A percentile compares a stretch with the other conserved stretches of the same genome.
phyloP scores from a whole-genome alignment of 1,140 invertebrate genomes.

The Cyrtorhinus lividipennis region DNA sequence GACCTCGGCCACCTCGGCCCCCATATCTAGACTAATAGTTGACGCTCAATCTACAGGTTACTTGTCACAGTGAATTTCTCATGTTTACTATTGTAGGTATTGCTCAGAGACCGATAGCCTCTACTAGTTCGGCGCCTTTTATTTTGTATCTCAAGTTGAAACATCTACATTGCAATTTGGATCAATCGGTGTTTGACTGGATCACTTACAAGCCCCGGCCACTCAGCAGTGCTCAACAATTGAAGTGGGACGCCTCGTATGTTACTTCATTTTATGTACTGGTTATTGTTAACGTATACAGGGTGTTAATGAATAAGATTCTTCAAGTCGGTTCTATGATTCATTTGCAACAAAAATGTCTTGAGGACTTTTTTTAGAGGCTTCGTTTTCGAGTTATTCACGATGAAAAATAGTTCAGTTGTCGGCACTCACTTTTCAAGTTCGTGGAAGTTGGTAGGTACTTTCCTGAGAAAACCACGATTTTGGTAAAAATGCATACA shows the following conservation, averaged over 20 bases:
- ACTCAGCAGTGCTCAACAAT: not conserved
- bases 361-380: no score
- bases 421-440: no score
- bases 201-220: constrained; percentile 2
- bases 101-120: not conserved
- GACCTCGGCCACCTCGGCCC: no score
- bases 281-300: not conserved
- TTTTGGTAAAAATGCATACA: no score
- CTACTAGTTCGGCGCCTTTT: not conserved
- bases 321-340: no score
- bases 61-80: not conserved
- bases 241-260: not conserved
- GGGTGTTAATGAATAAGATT: not conserved
- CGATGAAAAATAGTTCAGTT: no score
- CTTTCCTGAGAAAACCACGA: no score
- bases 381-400: no score
- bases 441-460: no score
- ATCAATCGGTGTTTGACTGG: constrained; percentile 13
- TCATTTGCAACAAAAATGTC: no score
- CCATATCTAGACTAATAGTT: no score
- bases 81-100: constrained; percentile 3
- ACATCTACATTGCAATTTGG: constrained; percentile 1
- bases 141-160: constrained; percentile 1
- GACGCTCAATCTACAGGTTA: not conserved
- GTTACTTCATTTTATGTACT: no score